Base-by-base conservation (phyloP, 2,113 vertebrate genomes). In the Varanus komodoensis region DNA sequence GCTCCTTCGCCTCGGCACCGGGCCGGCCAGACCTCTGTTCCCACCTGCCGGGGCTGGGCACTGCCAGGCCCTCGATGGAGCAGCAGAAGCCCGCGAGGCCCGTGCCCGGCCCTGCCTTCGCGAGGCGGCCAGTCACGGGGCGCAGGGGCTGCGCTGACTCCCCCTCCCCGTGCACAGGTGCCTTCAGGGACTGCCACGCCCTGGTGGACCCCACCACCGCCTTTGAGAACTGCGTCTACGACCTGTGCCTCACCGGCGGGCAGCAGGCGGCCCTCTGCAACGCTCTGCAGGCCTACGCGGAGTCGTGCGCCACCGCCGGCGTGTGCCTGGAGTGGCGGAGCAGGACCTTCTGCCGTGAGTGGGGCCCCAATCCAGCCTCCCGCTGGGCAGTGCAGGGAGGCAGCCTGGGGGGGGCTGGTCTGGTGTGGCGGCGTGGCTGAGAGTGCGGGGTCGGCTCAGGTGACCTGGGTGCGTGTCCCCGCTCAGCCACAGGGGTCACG, bases 261-360 rank as follows among this genome's bases (percentile, higher is more conserved):
- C 94, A 97, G 89, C 91, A 97, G 0, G 97, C 95, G 87, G 97
- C 98, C 29, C 95, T 99, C 83, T 99, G 98, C 95, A 98, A 98
- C 32, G 97, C 97, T 82, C 89, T 99, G 7, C 97, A 99, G 94
- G 97, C 97, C 93, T 99, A 99, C 12, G 98, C 98, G 23, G 97
- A 98, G 94, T 82, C 98, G 0, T 99, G 98, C 50, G 93, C 95
- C 84, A 96, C 94, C 87, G 98, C 97, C 48, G 98, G 97, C 8
- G 92, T 97, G 83, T 94, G 97, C 91, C 96, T 98, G 86, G 38
- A 94, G 32, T 99, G 98, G 98, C 98, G 98, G 91, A 97, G 97
- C 87, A 92, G 95, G 91, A 98, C 98, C 87, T 97, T 98, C 93
- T 99, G 98, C 86, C 97, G 98, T 99, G 95, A 98, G 98, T 98